Evolutionary conservation across 1,140 invertebrate genomes (phyloP).

Genomic region (Macrostomum lignano): DNA sequence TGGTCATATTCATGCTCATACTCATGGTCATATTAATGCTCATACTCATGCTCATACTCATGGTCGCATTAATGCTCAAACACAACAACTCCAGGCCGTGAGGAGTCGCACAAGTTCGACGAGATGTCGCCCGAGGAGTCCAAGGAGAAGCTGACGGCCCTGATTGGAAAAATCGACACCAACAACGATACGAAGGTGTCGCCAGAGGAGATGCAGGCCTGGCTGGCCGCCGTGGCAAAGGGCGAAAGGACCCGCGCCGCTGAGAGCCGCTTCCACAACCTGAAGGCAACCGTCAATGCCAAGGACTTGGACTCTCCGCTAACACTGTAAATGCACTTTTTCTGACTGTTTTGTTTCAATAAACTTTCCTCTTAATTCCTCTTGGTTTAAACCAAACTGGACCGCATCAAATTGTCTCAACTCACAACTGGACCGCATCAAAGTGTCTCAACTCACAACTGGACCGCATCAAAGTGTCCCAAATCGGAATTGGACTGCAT

Average conservation of each 20-base stretch:
- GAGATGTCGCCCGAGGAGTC: constrained; percentile 75
- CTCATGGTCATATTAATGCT: no score
- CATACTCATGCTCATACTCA: no score
- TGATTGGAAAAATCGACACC: constrained; percentile 70
- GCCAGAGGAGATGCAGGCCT: constrained; percentile 62
- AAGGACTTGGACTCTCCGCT: not conserved
- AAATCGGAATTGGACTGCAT: no score
- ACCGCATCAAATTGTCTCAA: not conserved
- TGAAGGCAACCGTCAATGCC: no score
- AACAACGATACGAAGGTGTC: constrained; percentile 56
- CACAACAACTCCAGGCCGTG: constrained; percentile 70
- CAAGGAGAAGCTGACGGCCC: constrained; percentile 53
- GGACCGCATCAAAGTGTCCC: no score
- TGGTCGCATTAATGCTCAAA: no score
- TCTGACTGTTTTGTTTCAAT: not conserved
- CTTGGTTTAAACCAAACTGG: not conserved
- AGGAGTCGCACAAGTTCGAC: constrained; percentile 69
- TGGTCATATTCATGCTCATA: no score
- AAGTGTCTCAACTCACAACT: no score
- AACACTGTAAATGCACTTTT: not conserved
- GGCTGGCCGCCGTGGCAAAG: constrained; percentile 32
- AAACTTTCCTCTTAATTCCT: not conserved
- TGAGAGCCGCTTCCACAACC: no score
- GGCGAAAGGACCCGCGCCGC: not conserved
- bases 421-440: no score